These are phyloP conservation scores for Nemopilema nomurai DNA, from an alignment of 30 jellyfish, hydroid and myxozoan genomes.

Conservation along the genomic window DNA sequence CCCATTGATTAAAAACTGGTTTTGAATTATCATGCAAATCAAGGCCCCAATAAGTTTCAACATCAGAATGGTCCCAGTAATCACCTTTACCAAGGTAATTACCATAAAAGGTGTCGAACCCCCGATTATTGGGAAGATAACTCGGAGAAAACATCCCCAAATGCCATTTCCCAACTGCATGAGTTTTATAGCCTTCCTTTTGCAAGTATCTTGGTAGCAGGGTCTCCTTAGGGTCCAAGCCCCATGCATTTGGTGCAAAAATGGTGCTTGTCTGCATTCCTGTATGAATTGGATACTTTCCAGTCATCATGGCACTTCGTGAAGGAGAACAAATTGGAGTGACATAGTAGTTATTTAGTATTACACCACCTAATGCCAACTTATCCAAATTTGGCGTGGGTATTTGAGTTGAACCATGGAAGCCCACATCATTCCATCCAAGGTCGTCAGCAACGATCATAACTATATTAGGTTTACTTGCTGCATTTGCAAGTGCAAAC, in stretches of 20 bases:
- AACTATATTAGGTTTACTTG: conserved; percentile 67
- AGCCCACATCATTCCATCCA: conserved; percentile 96
- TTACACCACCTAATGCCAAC: conserved; percentile 83
- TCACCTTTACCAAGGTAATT: conserved; percentile 92
- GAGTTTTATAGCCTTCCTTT: conserved; percentile 77
- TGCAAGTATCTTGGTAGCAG: conserved; percentile 79
- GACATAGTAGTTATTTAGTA: conserved; percentile 86
- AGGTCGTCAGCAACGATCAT: conserved; percentile 94
- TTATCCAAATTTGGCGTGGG: conserved; percentile 93
- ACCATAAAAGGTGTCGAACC: conserved; percentile 95
- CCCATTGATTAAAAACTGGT: conserved; percentile 93
- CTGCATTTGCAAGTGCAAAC: background rate
- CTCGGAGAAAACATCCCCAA: conserved; percentile 83
- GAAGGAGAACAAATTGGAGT: conserved; percentile 93
- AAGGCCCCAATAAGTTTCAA: conserved; percentile 85
- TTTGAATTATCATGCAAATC: conserved; percentile 90
- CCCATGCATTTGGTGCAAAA: conserved; percentile 94
- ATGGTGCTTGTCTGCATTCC: conserved; percentile 92
- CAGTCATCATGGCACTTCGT: conserved; percentile 95
- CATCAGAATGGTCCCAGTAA: conserved; percentile 91
- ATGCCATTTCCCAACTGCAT: conserved; percentile 99
- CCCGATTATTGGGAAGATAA: conserved; percentile 85
- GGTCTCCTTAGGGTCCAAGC: conserved; percentile 70
- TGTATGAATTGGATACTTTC: conserved; percentile 94
- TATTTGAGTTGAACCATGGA: conserved; percentile 92